phyloP scores from a whole-genome alignment of 2,113 vertebrate genomes.

The Pomatostomus ruficeps region DNA sequence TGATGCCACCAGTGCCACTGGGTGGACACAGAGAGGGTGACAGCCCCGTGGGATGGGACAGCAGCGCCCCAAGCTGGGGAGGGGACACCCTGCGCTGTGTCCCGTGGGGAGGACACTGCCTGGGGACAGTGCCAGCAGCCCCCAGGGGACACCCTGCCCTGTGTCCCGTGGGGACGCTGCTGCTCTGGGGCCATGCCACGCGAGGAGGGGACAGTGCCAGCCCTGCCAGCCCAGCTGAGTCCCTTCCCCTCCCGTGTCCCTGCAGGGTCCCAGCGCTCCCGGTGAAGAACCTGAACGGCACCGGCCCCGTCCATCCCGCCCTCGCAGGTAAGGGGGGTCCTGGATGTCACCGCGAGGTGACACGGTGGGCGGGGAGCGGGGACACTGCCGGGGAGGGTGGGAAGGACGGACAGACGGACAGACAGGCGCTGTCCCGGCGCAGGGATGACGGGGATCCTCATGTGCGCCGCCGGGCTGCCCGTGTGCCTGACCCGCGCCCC shows the following conservation, averaged over 20 bases:
- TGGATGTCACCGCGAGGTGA: accelerated
- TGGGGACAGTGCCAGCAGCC: neutral
- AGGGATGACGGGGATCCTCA: constrained; percentile 97
- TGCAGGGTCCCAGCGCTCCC: constrained; percentile 91
- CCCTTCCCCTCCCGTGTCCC: neutral
- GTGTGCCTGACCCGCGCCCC: constrained; percentile 94
- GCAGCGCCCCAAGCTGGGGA: too few species aligned
- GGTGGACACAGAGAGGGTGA: neutral
- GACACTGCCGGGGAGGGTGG: neutral
- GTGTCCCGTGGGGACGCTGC: accelerated
- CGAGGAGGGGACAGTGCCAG: accelerated
- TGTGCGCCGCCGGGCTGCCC: constrained; percentile 91
- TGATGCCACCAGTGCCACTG: neutral
- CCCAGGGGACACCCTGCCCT: neutral
- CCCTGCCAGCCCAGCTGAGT: neutral
- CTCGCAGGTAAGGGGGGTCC: constrained; percentile 80
- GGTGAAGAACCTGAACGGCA: constrained; percentile 93
- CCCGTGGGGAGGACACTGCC: neutral
- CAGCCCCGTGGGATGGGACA: neutral
- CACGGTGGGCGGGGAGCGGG: neutral
- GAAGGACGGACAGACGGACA: neutral
- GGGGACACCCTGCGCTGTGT: neutral
- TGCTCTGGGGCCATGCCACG: neutral
- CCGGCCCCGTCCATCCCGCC: constrained; percentile 89
- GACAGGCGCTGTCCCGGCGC: neutral